Evolutionary conservation across 2,797 vertebrate genomes (phyloP), one percentile per base, ranked within the genome.

Genomic region (Hippocampus kuda): DNA sequence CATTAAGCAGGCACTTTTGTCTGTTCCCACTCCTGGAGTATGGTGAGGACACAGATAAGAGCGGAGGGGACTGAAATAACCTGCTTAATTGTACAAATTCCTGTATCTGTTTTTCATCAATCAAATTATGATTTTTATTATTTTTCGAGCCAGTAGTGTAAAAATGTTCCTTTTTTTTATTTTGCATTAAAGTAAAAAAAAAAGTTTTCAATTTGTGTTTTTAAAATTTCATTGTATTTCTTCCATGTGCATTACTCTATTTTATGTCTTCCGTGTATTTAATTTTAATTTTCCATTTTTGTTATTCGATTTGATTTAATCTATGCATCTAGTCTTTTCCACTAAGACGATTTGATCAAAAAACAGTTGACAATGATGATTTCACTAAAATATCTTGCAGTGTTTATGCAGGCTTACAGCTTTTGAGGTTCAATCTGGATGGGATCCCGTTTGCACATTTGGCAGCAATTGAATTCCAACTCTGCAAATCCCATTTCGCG

Each of bases 11-110:
- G 12, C 38, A 41, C 38, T 60, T 54, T 12, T 11, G 41, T 53
- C 8, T 53, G 1, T 54, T 72, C 26, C 46, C 49, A n/a, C 11
- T 15, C 16, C 10, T 62, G 20, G 67, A 41, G 15, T 38, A 8
- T 57, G 48, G 53, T 38, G 30, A 51, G 49, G 49, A 22, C 20
- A 42, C 4, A 72, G 22, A 63, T 48, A 1, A 68, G 51, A 62
- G 26, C 60, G 51, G 24, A 70, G 60, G 26, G 67, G 41, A 68
- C 22, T 27, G 49, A 72, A 26, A 66, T 70, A 53, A 68, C 15
- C 34, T 11, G 54, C 13, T 18, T 62, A 16, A 34, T 22, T 63
- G 34, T 3, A 60, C 34, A 22, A 63, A 34, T 26, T 24, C 54
- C 22, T 24, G n/a, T 10, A 57, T 13, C 48, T 18, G 16, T 51